Conservation (phyloP, 2,888 invertebrate species). For the Ernsta delagoae region DNA sequence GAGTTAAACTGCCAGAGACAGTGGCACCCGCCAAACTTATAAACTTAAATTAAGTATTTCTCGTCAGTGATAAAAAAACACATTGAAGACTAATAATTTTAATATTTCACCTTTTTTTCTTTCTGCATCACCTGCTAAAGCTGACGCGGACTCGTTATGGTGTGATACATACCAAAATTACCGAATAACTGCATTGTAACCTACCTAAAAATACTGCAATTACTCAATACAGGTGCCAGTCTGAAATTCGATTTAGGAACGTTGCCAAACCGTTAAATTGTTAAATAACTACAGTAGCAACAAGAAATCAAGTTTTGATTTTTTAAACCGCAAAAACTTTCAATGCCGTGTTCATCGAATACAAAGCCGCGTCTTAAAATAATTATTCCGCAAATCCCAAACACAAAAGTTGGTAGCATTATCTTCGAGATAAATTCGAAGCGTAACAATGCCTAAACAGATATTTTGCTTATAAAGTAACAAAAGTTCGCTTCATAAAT, state of each 20-base stretch:
- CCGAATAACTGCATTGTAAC: too few relatives aligned
- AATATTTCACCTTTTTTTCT: too few relatives aligned
- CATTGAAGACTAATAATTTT: too few relatives aligned
- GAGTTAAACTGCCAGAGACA: too few relatives aligned
- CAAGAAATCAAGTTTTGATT: not conserved
- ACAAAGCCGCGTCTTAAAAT: slow-evolving; percentile 32
- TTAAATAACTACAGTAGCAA: not conserved
- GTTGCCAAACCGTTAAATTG: slow-evolving; percentile 3
- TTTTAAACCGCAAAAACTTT: not conserved
- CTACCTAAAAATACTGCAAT: too few relatives aligned
- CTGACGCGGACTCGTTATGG: too few relatives aligned
- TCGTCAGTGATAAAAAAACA: too few relatives aligned
- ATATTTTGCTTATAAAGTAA: slow-evolving; percentile 59
- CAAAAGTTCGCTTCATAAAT: slow-evolving; percentile 71
- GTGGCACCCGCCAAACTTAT: too few relatives aligned
- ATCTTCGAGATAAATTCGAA: slow-evolving; percentile 7
- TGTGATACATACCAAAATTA: too few relatives aligned
- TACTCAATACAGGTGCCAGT: not conserved
- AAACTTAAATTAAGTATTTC: too few relatives aligned
- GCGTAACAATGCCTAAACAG: slow-evolving; percentile 46
- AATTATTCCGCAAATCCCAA: slow-evolving; percentile 35
- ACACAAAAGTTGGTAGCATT: slow-evolving; percentile 26
- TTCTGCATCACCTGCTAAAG: too few relatives aligned
- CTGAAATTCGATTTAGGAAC: not conserved
- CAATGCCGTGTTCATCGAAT: not conserved